phyloP scores from a whole-genome alignment of 2,888 invertebrate species.

The Lissocephala sabroskyi region DNA sequence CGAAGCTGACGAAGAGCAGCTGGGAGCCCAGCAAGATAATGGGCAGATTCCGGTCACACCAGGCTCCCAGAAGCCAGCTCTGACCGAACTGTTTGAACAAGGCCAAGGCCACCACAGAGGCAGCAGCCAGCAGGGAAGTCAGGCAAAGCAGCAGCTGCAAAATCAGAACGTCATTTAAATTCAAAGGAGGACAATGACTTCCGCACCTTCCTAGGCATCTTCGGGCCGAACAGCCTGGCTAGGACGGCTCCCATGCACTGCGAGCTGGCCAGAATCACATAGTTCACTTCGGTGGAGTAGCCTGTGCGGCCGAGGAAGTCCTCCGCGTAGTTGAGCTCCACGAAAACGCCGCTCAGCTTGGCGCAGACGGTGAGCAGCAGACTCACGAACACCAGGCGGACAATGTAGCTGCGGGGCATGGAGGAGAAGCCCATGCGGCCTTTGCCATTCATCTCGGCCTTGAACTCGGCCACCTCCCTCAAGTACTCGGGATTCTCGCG shows the following conservation, averaged over 20 bases:
- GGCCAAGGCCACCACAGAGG: constrained; percentile 39
- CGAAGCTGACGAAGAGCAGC: constrained; percentile 56
- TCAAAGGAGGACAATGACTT: background rate
- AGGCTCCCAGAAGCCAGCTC: constrained; percentile 19
- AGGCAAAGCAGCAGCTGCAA: constrained; percentile 51
- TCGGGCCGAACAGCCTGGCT: constrained; percentile 41
- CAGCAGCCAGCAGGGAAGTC: constrained; percentile 48
- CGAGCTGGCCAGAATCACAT: constrained; percentile 48
- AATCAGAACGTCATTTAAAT: background rate
- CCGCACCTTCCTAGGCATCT: constrained; percentile 54
- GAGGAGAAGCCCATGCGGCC: constrained; percentile 15
- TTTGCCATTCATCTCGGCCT: constrained; percentile 28
- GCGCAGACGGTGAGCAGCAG: constrained; percentile 52
- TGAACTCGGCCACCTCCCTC: constrained; percentile 51
- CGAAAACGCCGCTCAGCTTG: constrained; percentile 62
- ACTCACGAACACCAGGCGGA: constrained; percentile 48
- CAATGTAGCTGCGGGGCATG: constrained; percentile 29
- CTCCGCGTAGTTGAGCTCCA: constrained; percentile 60
- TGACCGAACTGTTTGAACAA: constrained; percentile 32
- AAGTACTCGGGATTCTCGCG: constrained; percentile 54
- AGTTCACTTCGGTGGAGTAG: constrained; percentile 35
- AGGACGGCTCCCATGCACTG: constrained; percentile 54
- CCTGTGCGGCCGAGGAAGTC: constrained; percentile 37
- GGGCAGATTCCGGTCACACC: constrained; percentile 36
- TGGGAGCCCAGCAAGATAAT: constrained; percentile 43